phyloP scores from a whole-genome alignment of 2,888 invertebrate species.

The Xylophagus ater region DNA sequence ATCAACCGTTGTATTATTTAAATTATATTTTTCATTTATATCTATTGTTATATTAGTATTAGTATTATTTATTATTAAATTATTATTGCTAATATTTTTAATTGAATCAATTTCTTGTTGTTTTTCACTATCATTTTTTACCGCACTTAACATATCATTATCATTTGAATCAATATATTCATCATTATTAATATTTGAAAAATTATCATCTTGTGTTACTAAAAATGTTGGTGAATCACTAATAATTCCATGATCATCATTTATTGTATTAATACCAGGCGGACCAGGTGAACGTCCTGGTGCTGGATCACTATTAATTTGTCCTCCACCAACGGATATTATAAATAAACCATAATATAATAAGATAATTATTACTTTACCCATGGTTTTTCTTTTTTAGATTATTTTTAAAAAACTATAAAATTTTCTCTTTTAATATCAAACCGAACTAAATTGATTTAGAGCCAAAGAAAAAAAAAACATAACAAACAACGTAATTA shows the following conservation, averaged over 20 bases:
- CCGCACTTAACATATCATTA: background rate
- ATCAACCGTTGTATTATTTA: no score
- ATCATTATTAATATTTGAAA: background rate
- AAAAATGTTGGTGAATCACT: constrained; percentile 9
- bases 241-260: constrained; percentile 6
- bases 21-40: no score
- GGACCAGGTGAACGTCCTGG: constrained; percentile 57
- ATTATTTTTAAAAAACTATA: no score
- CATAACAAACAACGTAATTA: no score
- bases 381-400: no score
- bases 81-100: constrained; percentile 7
- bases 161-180: constrained; percentile 5
- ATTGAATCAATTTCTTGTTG: constrained; percentile 5
- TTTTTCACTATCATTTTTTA: background rate
- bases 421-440: no score
- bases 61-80: background rate
- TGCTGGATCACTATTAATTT: constrained; percentile 51
- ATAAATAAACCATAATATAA: constrained; percentile 8
- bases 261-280: constrained; percentile 29
- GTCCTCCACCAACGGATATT: constrained; percentile 24
- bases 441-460: no score
- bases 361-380: constrained; percentile 1
- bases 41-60: no score
- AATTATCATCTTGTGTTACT: constrained; percentile 9
- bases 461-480: no score